Base-by-base conservation (phyloP, 2,888 invertebrate species). In the Formica aserva region DNA sequence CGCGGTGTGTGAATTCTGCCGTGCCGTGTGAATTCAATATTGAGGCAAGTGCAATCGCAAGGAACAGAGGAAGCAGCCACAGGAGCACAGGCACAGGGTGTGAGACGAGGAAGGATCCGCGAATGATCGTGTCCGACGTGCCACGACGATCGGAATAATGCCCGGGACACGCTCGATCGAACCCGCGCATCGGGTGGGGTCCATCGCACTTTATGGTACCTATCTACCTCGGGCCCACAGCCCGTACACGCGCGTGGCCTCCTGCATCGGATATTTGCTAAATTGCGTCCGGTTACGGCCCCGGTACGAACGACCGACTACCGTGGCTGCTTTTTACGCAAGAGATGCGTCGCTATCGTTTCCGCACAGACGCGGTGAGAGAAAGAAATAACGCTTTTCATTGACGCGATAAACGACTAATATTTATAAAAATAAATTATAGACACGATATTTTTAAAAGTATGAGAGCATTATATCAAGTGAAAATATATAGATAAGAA, bases 111-210 rank as follows among this genome's bases (percentile, higher is more conserved):
- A 71, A 52, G 78, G 62, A 83, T 78, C 82, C 66, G 87, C 75
- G 88, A 82, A 75, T 69, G 85, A 3, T 88, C 87, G 90, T 88
- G 86, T 90, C 72, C 84, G 87, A 87, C 86, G 89, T 85, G 88
- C 85, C 82, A 90, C 90, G 86, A 91, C 91, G 91, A 92, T 91
- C 89, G 89, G 88, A 90, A 91, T 92, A 91, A 91, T 89, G 90
- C 89, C 89, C 55, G 38, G 85, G 92, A 91, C 90, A 93, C 92
- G 94, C 93, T 93, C 91, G 90, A 93, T 92, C 92, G 93, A 92
- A 91, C 89, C 91, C 88, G 85, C 77, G 86, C 85, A 66, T 89
- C 88, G 92, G 92, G 92, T 91, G 91, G 93, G 92, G 88, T 91
- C 91, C 88, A 86, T 87, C 88, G 90, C 89, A 87, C 89, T 91